Evolutionary conservation across 1,140 invertebrate species (phyloP), one percentile per base, ranked within the genome.

Genomic region (Mycetomoellerius zeteki): DNA sequence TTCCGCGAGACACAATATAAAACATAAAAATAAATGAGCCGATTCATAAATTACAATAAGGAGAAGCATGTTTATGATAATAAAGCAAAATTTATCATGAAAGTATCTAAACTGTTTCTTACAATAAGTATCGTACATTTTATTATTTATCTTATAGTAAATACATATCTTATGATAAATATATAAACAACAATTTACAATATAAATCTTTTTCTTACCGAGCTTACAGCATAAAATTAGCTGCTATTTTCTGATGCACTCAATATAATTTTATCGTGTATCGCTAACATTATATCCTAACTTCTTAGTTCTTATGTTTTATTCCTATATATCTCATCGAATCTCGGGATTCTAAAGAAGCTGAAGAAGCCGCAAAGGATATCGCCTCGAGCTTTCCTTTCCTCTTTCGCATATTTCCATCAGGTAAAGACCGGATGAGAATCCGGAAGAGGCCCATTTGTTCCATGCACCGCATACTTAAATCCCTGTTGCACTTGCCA

Each of bases 1-100:
- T 81, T 67, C 77, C 64, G 21, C 47, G 21, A 30, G 65, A 71
- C 47, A 37, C 77, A 54, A 71, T 67, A 80, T 71, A 77, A 75
- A 75, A 60, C 30, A 75, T 75, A 75, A 75, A 75, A 75, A 75
- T 75, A 27, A 19, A 81, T 47, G 30, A 30, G 21, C 14, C 64
- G 30, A 69, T 33, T 80, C 54, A 80, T 69, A 81, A 69, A 60
- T 30, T 78, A 78, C 24, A 64, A 64, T 64, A 65, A 50, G 10
- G 19, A 67, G 5, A 43, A 47, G 6, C 58, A 6, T 16, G 24
- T 56, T n/a, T 37, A 64, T 64, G 75, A 65, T 78, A 50, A 78
- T 78, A 50, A 24, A 65, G 54, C 27, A 33, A 47, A 65, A 78
- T 78, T 65, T 65, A 78, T 65, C 3, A 12, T 6, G 1, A 43